Conservation (phyloP, 2,113 vertebrate species). For the Oxygymnocypris stewartii region DNA sequence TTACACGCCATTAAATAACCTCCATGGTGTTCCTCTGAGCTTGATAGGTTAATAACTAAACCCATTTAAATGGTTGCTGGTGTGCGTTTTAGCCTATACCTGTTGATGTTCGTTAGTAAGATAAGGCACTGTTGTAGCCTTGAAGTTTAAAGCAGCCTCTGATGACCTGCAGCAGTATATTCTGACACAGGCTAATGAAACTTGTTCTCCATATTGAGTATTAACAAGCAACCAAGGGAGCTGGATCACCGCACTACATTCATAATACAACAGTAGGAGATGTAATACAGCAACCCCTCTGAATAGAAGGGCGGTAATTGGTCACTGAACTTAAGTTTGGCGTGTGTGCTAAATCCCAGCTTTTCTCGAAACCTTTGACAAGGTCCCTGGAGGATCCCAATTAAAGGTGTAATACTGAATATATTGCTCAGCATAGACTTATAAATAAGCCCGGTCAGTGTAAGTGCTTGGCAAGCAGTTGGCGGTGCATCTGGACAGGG, state of each 20-base stretch:
- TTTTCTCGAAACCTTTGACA: slow-evolving; percentile 66
- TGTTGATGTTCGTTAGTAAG: slow-evolving; percentile 33
- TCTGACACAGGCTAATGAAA: slow-evolving; percentile 53
- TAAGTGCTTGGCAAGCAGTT: slow-evolving; percentile 60
- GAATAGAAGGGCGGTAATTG: slow-evolving; percentile 69
- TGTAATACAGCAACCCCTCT: slow-evolving; percentile 61
- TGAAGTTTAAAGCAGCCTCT: not conserved
- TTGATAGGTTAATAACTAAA: slow-evolving; percentile 1
- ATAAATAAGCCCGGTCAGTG: slow-evolving; percentile 58
- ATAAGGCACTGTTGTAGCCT: slow-evolving; percentile 39
- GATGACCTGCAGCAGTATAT: slow-evolving; percentile 41
- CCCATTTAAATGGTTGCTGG: slow-evolving; percentile 19
- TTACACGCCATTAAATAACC: not conserved
- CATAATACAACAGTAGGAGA: slow-evolving; percentile 68
- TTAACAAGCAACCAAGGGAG: slow-evolving; percentile 52
- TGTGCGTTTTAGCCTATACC: slow-evolving; percentile 5
- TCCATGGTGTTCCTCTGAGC: not conserved
- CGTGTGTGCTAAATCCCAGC: slow-evolving; percentile 50
- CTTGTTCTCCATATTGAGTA: slow-evolving; percentile 58
- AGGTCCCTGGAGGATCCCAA: slow-evolving; percentile 71
- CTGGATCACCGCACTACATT: slow-evolving; percentile 62
- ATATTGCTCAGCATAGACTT: slow-evolving; percentile 57
- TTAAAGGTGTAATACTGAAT: slow-evolving; percentile 71
- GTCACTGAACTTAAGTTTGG: slow-evolving; percentile 67
- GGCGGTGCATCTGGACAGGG: slow-evolving; percentile 17